These are phyloP conservation scores for Coelopa pilipes DNA, from an alignment of 2,888 invertebrate genomes.

Conservation along the genomic window DNA sequence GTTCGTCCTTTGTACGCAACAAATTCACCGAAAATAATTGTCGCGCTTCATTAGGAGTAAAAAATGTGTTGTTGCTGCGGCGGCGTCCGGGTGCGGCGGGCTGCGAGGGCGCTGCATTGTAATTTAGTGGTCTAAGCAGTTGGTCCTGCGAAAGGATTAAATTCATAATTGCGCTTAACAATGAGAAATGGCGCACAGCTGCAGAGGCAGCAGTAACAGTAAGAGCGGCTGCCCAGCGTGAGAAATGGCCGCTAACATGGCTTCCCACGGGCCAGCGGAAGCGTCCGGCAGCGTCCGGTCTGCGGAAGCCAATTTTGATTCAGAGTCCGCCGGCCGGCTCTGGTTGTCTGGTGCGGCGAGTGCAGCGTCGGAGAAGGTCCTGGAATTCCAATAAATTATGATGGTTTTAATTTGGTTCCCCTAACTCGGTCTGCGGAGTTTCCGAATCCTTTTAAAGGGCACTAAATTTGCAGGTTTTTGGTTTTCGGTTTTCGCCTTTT, in stretches of 20 bases:
- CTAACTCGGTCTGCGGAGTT: no score
- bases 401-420: no score
- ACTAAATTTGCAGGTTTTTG: no score
- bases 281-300: slow-evolving; percentile 7
- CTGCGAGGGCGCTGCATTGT: slow-evolving; percentile 4
- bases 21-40: slow-evolving; percentile 62
- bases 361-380: no score
- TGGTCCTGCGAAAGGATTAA: slow-evolving; percentile 39
- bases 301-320: slow-evolving; percentile 16
- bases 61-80: slow-evolving; percentile 25
- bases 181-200: slow-evolving; percentile 19
- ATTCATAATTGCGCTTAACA: slow-evolving; percentile 44
- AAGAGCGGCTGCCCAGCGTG: neutral
- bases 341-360: neutral
- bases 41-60: slow-evolving; percentile 63
- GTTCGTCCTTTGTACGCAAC: slow-evolving; percentile 45
- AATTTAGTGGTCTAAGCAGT: slow-evolving; percentile 35
- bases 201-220: neutral
- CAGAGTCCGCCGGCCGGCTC: neutral
- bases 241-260: neutral
- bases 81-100: neutral
- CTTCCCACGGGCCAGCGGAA: neutral
- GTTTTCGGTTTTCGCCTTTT: no score
- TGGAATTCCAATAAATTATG: no score
- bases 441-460: no score